Evolutionary conservation across 2,797 vertebrate species (phyloP).

Genomic region (Paratrypauchen microcephalus): DNA sequence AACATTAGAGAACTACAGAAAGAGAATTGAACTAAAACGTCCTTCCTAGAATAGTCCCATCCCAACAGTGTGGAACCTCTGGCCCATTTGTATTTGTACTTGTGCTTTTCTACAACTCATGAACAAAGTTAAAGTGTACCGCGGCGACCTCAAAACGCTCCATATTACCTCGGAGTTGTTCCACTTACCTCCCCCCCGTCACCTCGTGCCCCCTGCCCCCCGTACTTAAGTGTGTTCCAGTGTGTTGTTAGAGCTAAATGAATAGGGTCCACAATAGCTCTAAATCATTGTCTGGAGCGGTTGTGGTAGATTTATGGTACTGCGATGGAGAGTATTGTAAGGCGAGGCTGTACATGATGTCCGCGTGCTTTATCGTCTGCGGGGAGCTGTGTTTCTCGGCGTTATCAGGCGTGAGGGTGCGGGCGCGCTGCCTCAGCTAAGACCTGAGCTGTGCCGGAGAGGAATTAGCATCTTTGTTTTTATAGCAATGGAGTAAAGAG

Average conservation of each 20-base stretch:
- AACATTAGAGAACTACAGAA: no score
- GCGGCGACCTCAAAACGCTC: constrained; percentile 21
- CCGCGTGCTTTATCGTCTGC: constrained; percentile 54
- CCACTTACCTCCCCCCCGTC: constrained; percentile 44
- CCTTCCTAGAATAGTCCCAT: background rate
- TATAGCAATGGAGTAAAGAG: no score
- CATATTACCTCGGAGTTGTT: constrained; percentile 34
- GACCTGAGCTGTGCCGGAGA: background rate
- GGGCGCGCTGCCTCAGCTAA: constrained; percentile 34
- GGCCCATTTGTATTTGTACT: constrained; percentile 11
- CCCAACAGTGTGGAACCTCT: constrained; percentile 13
- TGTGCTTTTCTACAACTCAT: constrained; percentile 5
- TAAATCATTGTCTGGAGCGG: constrained; percentile 48
- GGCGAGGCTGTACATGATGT: constrained; percentile 33
- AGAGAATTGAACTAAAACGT: background rate
- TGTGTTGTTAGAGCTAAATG: constrained; percentile 44
- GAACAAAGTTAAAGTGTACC: constrained; percentile 39
- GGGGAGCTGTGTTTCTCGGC: constrained; percentile 44
- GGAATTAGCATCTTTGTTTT: background rate
- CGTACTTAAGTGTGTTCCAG: constrained; percentile 5
- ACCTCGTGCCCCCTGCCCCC: constrained; percentile 34
- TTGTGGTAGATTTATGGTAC: constrained; percentile 55
- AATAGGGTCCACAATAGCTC: constrained; percentile 34
- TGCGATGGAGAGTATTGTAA: constrained; percentile 51
- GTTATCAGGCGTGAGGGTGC: constrained; percentile 55